Evolutionary conservation across 1,140 invertebrate genomes (phyloP).

Genomic region (Papilio machaon): DNA sequence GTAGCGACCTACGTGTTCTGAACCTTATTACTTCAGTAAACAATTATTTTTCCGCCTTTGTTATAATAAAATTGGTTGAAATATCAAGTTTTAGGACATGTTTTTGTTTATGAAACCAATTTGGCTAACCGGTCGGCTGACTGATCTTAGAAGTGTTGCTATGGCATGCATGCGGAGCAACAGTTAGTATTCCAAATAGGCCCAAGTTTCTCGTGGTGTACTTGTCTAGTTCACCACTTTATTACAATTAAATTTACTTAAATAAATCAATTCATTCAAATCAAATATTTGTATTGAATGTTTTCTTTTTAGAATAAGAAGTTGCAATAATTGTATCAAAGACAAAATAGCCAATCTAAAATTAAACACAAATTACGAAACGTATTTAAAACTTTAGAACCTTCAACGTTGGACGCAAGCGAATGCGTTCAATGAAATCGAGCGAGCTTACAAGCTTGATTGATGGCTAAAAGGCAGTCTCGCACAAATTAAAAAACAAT

Average conservation of each 20-base stretch:
- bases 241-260: too few relatives aligned
- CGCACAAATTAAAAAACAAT: constrained; percentile 65
- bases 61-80: not conserved
- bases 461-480: constrained; percentile 69
- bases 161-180: not conserved
- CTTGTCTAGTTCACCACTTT: not conserved
- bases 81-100: not conserved
- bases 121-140: not conserved
- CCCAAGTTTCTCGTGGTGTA: not conserved
- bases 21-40: constrained; percentile 1
- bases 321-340: not conserved
- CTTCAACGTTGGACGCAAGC: constrained; percentile 41
- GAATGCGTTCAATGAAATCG: constrained; percentile 45
- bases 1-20: not conserved
- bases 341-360: constrained; percentile 23
- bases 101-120: not conserved
- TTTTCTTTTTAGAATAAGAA: not conserved
- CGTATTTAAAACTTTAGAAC: constrained; percentile 46
- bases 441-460: constrained; percentile 65
- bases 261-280: too few relatives aligned
- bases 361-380: constrained; percentile 30
- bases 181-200: not conserved
- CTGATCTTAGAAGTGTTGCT: not conserved
- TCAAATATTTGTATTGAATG: too few relatives aligned
- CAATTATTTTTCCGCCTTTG: constrained; percentile 8